A percentile compares a stretch with the other conserved stretches of the same genome.
phyloP scores from a whole-genome alignment of 2,797 vertebrate species.

The Hyperoplus lanceolatus region DNA sequence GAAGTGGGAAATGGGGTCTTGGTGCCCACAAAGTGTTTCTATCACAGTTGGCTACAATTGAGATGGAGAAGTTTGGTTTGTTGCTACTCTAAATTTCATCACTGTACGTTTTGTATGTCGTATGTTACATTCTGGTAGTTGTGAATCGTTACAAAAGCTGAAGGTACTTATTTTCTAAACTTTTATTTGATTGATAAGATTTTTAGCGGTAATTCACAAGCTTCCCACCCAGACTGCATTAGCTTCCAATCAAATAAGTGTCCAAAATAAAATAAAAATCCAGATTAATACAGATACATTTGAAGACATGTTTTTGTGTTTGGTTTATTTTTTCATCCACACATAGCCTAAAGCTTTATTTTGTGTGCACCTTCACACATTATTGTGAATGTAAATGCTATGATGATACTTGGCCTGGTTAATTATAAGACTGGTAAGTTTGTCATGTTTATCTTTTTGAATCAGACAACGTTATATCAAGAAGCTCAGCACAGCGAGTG shows the following conservation, averaged over 20 bases:
- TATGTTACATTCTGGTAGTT: background rate
- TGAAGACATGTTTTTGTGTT: background rate
- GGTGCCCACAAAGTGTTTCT: conserved; percentile 56
- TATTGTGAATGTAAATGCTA: conserved; percentile 29
- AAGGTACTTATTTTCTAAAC: background rate
- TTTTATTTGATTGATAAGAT: background rate
- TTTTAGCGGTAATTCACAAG: background rate
- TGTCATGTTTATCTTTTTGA: too few species aligned
- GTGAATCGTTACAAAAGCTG: background rate
- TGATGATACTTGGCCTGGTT: background rate
- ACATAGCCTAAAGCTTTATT: background rate
- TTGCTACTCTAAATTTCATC: background rate
- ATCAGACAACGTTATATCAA: too few species aligned
- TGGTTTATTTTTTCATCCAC: background rate
- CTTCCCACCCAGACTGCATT: background rate
- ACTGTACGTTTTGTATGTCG: background rate
- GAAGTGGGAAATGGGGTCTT: background rate
- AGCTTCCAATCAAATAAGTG: too few species aligned
- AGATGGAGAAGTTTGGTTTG: background rate
- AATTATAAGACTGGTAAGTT: background rate
- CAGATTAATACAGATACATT: background rate
- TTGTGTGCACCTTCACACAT: background rate
- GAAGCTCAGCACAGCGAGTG: background rate
- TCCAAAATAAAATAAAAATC: background rate
- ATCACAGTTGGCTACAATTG: background rate